Evolutionary conservation across 1,140 invertebrate genomes (phyloP), one percentile per base, ranked within the genome.

Genomic region (Drosophila truncata): DNA sequence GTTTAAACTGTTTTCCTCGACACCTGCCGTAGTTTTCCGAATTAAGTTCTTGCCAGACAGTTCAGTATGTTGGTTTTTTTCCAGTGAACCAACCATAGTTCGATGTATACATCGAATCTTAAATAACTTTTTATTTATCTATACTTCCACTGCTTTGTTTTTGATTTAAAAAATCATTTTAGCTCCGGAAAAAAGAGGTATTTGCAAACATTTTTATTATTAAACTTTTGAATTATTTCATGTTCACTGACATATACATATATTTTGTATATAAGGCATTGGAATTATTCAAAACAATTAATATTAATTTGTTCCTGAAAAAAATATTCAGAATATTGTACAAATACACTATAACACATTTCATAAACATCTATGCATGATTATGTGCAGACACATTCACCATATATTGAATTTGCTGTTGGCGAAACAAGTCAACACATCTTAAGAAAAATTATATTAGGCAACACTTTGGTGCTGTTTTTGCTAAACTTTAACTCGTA

Each of bases 11-110:
- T n/a, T 47, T 77, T 87, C n/a, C 14, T 23, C 18, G 27, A 31
- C 35, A 3, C 20, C 14, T 23, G 14, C 14, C 11, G 20, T 50
- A 49, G 11, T 42, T 64, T 78, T 65, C 13, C 50, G 37, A 16
- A 42, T 54, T 11, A 27, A 16, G 16, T 60, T 63, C 4, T 33
- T 41, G 10, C 18, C 42, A 20, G 69, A 59, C 27, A 70, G 49
- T 55, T 67, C 47, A 9, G 55, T 46, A 52, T 67, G 54, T 64
- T 58, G 65, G 16, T 25, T 35, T 27, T 71, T 78, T n/a, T 76
- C 50, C n/a, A 81, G 74, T 23, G 84, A 64, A 9, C 84, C 84
- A 42, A 88, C 85, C 84, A 88, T 88, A 49, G 37, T 67, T 14
- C 9, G 14, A 39, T n/a, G 8, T n/a, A 8, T 41, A 46, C 20